These are phyloP conservation scores for Oceanites oceanicus DNA, from an alignment of 2,113 vertebrate species.

Conservation along the genomic window DNA sequence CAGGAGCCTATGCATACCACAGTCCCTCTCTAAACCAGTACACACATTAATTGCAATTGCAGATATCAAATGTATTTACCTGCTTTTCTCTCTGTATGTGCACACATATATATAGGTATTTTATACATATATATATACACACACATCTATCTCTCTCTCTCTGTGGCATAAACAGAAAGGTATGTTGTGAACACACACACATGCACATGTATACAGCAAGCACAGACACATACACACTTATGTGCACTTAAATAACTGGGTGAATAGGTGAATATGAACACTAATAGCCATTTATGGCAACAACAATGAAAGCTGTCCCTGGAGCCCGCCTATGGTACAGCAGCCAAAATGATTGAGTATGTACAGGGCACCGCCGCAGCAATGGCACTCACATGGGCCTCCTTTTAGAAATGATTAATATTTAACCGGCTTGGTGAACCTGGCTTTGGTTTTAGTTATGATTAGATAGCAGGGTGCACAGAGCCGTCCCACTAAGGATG, in stretches of 20 bases:
- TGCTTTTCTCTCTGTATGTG: neutral
- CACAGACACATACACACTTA: neutral
- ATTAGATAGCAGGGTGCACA: conserved; percentile 57
- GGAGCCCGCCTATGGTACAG: conserved; percentile 23
- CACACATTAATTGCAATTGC: neutral
- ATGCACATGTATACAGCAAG: neutral
- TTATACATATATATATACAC: neutral
- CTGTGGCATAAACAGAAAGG: neutral
- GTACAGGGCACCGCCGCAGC: conserved; percentile 53
- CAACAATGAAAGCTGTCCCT: conserved; percentile 60
- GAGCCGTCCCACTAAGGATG: neutral
- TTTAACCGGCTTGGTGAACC: conserved; percentile 69
- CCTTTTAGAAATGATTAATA: conserved; percentile 71
- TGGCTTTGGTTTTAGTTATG: conserved; percentile 57
- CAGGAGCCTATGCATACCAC: neutral
- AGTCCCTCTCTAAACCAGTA: neutral
- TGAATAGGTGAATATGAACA: conserved; percentile 33
- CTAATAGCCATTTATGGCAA: conserved; percentile 65
- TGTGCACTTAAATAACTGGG: neutral
- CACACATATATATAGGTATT: neutral
- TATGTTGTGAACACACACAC: neutral
- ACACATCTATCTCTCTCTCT: neutral
- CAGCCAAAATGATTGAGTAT: conserved; percentile 63
- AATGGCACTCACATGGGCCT: conserved; percentile 61
- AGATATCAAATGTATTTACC: neutral